Conservation (phyloP, 1,140 invertebrate genomes). For the Habropoda laboriosa region DNA sequence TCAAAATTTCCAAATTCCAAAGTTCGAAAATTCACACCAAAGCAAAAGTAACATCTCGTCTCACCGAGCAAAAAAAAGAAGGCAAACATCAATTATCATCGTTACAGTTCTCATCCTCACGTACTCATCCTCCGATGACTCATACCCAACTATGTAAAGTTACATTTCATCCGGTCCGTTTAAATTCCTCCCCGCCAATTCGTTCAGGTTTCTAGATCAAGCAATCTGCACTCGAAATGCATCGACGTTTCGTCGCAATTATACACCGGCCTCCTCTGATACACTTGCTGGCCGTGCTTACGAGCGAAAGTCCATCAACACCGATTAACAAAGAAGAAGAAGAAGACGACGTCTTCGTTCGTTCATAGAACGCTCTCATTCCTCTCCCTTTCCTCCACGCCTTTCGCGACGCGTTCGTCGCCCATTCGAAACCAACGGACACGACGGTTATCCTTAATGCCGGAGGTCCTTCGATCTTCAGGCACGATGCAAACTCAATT, state of each 20-base stretch:
- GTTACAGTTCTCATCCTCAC: no score
- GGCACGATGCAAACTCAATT: slow-evolving; percentile 13
- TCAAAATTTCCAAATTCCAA: no score
- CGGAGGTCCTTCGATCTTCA: not conserved
- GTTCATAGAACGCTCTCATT: not conserved
- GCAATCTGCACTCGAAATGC: not conserved
- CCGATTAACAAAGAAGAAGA: no score
- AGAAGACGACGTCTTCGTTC: no score
- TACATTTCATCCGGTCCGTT: no score
- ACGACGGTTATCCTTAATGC: not conserved
- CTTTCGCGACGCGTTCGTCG: not conserved
- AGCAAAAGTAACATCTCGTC: not conserved
- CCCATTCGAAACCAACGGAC: not conserved
- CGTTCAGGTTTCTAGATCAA: not conserved
- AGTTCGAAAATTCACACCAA: no score
- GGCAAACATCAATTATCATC: no score
- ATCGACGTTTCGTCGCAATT: not conserved
- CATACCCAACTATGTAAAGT: no score
- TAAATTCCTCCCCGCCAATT: no score
- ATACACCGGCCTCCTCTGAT: not conserved
- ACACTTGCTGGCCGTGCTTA: not conserved
- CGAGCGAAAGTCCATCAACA: slow-evolving; percentile 27
- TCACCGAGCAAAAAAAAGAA: no score
- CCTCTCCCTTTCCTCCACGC: not conserved
- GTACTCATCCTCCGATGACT: no score